Evolutionary conservation across 1,140 invertebrate genomes (phyloP).

Genomic region (Arctopsyche grandis): DNA sequence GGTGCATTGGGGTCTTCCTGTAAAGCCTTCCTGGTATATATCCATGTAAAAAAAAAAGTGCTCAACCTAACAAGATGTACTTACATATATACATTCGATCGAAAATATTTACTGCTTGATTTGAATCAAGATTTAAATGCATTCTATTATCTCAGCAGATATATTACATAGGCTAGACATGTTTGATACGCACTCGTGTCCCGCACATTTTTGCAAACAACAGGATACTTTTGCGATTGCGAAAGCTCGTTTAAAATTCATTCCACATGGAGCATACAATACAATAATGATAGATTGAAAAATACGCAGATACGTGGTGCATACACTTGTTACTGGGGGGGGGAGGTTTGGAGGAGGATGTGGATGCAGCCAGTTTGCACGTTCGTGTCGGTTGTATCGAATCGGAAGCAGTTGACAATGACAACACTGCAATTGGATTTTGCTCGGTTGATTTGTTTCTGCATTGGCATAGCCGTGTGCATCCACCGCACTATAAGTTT

Average conservation of each 20-base stretch:
- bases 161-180: no score
- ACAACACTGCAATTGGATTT: slow-evolving; percentile 54
- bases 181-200: no score
- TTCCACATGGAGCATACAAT: background rate
- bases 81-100: no score
- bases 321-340: background rate
- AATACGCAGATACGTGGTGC: background rate
- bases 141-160: no score
- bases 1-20: no score
- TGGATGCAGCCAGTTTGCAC: slow-evolving; percentile 26
- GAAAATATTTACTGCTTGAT: no score
- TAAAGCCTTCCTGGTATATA: no score
- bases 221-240: slow-evolving; percentile 4
- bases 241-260: background rate
- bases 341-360: background rate
- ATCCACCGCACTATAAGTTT: slow-evolving; percentile 9
- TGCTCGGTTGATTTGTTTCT: slow-evolving; percentile 51
- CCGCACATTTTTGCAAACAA: background rate
- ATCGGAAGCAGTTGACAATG: slow-evolving; percentile 49
- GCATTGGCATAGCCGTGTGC: background rate
- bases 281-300: slow-evolving; percentile 3
- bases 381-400: slow-evolving; percentile 5
- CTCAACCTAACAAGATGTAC: no score
- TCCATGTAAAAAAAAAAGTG: no score
- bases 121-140: no score